A percentile compares a stretch with the other conserved stretches of the same genome.
Evolutionary conservation across 2,797 vertebrate genomes (phyloP).

Genomic region (Lophius americanus): DNA sequence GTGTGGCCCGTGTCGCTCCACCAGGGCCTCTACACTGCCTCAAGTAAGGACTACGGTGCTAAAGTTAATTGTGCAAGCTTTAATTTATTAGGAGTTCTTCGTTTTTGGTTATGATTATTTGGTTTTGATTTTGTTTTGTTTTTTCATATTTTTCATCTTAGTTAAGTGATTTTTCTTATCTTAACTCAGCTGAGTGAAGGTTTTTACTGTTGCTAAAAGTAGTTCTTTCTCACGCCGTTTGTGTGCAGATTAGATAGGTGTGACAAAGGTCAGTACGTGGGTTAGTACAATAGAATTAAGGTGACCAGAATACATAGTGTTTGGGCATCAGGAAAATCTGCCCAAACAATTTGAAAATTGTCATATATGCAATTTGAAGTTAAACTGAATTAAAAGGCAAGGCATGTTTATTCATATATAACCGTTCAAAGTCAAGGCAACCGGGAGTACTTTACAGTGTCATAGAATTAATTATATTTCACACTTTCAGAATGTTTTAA

Average conservation of each 20-base stretch:
- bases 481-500: too few relatives aligned
- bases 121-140: too few relatives aligned
- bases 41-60: slow-evolving; percentile 86
- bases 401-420: too few relatives aligned
- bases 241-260: neutral
- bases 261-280: too few relatives aligned
- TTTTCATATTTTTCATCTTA: too few relatives aligned
- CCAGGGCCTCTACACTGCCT: slow-evolving; percentile 96
- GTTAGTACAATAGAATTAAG: neutral
- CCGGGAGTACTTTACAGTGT: too few relatives aligned
- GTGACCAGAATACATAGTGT: neutral
- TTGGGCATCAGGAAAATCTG: neutral
- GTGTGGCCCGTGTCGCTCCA: slow-evolving; percentile 87
- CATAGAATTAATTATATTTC: too few relatives aligned
- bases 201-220: neutral
- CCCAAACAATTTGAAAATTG: neutral
- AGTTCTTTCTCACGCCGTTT: neutral
- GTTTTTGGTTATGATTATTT: too few relatives aligned
- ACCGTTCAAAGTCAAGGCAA: too few relatives aligned
- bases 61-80: neutral
- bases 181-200: neutral
- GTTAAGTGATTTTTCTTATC: too few relatives aligned
- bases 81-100: neutral
- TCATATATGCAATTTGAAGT: neutral
- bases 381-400: too few relatives aligned